phyloP scores from a whole-genome alignment of 2,888 invertebrate species.

The Heteromurus nitidus region DNA sequence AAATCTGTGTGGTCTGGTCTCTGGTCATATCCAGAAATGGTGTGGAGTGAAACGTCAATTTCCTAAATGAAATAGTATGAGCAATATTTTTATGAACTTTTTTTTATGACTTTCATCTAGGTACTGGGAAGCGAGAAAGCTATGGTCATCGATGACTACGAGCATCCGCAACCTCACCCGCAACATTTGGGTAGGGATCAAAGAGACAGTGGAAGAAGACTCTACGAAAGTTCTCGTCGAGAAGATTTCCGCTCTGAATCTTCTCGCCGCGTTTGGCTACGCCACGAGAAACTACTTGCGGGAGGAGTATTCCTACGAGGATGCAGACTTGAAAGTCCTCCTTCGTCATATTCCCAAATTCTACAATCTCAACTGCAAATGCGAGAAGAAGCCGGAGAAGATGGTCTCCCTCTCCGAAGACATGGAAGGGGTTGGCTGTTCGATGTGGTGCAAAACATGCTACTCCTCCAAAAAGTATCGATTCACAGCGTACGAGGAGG shows the following conservation, averaged over 20 bases:
- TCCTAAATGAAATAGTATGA: too few species aligned
- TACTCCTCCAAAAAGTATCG: constrained; percentile 40
- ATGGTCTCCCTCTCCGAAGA: constrained; percentile 1
- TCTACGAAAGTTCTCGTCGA: constrained; percentile 61
- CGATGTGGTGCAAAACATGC: constrained; percentile 20
- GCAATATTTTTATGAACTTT: background rate
- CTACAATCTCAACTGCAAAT: constrained; percentile 61
- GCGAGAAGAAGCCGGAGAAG: constrained; percentile 4
- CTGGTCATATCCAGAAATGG: too few species aligned
- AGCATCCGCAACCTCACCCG: constrained; percentile 67
- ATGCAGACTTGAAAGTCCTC: constrained; percentile 65
- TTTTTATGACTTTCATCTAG: constrained; percentile 27
- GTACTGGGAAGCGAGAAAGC: constrained; percentile 67
- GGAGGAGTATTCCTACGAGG: constrained; percentile 70
- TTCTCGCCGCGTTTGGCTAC: constrained; percentile 67
- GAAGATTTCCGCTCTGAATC: constrained; percentile 67
- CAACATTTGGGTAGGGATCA: constrained; percentile 67
- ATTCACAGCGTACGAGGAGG: constrained; percentile 65
- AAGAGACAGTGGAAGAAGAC: constrained; percentile 49
- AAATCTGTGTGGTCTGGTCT: too few species aligned
- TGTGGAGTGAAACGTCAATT: too few species aligned
- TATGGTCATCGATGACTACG: constrained; percentile 68
- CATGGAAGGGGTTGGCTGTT: background rate
- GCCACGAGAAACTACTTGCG: constrained; percentile 68
- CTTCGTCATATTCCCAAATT: constrained; percentile 68